These are phyloP conservation scores for Andrena praecox DNA, from an alignment of 2,888 invertebrate genomes.

Conservation along the genomic window DNA sequence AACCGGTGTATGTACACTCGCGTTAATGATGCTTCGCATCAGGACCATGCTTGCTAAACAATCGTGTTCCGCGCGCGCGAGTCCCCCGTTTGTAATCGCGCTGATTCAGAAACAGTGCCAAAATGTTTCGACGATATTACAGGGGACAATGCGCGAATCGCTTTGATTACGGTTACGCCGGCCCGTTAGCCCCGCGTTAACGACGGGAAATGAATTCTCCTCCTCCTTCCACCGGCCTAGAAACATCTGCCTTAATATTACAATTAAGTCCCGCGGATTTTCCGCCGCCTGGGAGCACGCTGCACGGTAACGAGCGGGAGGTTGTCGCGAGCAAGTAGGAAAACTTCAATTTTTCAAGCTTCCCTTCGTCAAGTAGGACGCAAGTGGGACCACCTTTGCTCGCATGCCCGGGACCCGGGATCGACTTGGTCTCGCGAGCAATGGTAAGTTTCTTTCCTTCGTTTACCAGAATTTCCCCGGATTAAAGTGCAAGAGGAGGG, in stretches of 20 bases:
- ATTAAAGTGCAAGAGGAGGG: conserved; percentile 58
- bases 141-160: conserved; percentile 31
- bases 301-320: not conserved
- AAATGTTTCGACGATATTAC: conserved; percentile 49
- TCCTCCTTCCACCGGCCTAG: too few relatives aligned
- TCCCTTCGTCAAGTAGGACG: not conserved
- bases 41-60: conserved; percentile 49
- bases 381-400: not conserved
- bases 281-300: too few relatives aligned
- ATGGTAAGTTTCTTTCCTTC: conserved; percentile 49
- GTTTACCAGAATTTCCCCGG: conserved; percentile 54
- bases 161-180: conserved; percentile 30
- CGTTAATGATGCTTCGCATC: conserved; percentile 61
- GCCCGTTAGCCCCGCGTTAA: conserved; percentile 16
- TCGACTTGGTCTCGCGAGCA: conserved; percentile 29
- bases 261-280: not conserved
- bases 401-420: not conserved
- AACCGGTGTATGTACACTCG: conserved; percentile 25
- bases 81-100: conserved; percentile 44
- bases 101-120: conserved; percentile 56
- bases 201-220: not conserved
- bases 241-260: not conserved
- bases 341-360: too few relatives aligned
- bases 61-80: conserved; percentile 38
- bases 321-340: too few relatives aligned